Percentiles rank a stretch among this genome's conserved stretches.
Conservation (phyloP, 1,140 invertebrate species). For the Mizuhopecten yessoensis region DNA sequence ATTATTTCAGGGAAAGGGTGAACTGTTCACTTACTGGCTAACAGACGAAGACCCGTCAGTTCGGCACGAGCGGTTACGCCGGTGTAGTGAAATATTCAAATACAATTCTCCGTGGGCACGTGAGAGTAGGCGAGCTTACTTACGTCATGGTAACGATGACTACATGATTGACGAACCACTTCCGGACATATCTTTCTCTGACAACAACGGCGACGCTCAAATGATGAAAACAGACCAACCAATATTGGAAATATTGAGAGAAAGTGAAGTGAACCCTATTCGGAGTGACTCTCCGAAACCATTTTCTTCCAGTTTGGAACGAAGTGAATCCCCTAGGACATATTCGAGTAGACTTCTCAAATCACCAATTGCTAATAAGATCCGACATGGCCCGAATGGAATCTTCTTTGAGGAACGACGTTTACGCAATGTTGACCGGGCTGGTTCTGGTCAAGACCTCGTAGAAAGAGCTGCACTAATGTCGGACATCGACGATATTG, state of each 20-base stretch:
- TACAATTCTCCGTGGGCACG: conserved; percentile 52
- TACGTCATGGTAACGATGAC: conserved; percentile 46
- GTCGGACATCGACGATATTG: conserved; percentile 28
- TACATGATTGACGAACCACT: background rate
- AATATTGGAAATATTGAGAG: conserved; percentile 64
- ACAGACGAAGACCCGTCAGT: conserved; percentile 70
- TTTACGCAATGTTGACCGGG: conserved; percentile 43
- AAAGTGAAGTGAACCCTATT: conserved; percentile 56
- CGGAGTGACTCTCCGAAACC: conserved; percentile 51
- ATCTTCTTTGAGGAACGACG: conserved; percentile 47
- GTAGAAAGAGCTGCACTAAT: conserved; percentile 52
- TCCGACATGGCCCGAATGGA: conserved; percentile 45
- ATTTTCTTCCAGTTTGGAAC: background rate
- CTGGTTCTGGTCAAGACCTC: conserved; percentile 56
- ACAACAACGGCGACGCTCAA: conserved; percentile 46
- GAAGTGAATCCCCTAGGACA: background rate
- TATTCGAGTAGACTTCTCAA: conserved; percentile 42
- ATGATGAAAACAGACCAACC: conserved; percentile 53
- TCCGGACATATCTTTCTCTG: background rate
- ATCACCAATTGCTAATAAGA: background rate
- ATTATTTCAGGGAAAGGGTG: conserved; percentile 81
- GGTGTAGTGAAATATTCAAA: conserved; percentile 55
- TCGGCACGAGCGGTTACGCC: conserved; percentile 52
- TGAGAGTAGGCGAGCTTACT: conserved; percentile 54
- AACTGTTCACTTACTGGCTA: conserved; percentile 81